Evolutionary conservation across 2,888 invertebrate species (phyloP).

Genomic region (Dysmachus trigonus): DNA sequence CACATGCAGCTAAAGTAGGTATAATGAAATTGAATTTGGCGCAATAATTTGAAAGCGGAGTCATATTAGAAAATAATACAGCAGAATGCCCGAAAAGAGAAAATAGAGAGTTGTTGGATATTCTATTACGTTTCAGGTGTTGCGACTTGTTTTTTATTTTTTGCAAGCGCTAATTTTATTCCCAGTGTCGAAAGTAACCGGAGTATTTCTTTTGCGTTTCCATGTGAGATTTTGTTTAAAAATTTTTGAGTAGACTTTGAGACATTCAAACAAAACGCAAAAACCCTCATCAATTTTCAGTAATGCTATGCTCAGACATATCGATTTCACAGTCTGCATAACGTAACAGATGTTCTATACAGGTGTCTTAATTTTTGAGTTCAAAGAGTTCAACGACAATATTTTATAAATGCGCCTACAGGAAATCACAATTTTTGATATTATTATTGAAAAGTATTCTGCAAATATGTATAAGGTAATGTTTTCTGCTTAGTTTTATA

Average conservation of each 20-base stretch:
- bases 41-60: not conserved
- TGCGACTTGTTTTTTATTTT: not conserved
- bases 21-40: not conserved
- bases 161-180: not conserved
- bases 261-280: not conserved
- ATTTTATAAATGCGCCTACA: not conserved
- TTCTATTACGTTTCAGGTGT: not conserved
- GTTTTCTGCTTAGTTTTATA: too few species aligned
- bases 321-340: not conserved
- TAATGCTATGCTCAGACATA: not conserved
- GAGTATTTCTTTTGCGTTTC: not conserved
- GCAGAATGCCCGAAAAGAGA: not conserved
- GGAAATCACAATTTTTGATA: not conserved
- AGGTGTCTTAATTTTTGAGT: not conserved
- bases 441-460: too few species aligned
- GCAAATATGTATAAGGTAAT: too few species aligned
- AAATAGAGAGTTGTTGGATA: not conserved
- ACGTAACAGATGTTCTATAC: not conserved
- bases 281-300: not conserved
- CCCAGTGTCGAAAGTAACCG: not conserved
- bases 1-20: not conserved
- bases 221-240: not conserved
- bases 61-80: not conserved
- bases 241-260: not conserved
- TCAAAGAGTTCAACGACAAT: not conserved